These are phyloP conservation scores for Hippolais icterina DNA, from an alignment of 2,113 vertebrate genomes.

Conservation along the genomic window DNA sequence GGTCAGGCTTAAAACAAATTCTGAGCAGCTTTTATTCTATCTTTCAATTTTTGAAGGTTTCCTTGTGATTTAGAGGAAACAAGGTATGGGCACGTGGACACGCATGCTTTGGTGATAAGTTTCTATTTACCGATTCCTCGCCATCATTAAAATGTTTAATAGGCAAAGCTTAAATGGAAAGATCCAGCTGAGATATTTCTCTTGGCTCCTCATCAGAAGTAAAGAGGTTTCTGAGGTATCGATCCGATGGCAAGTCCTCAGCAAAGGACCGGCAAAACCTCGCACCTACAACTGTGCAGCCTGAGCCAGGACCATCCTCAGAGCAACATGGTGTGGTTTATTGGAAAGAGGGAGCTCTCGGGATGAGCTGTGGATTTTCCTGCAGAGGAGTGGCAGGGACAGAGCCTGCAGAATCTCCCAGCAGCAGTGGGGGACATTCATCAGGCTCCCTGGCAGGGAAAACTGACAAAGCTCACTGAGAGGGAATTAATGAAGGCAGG, in stretches of 20 bases:
- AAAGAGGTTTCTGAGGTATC: background rate
- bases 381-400: background rate
- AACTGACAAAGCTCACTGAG: background rate
- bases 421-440: background rate
- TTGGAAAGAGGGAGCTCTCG: background rate
- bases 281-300: fast-evolving
- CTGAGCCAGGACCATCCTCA: background rate
- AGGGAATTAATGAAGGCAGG: background rate
- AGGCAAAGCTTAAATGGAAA: background rate
- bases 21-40: background rate
- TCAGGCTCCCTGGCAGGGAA: background rate
- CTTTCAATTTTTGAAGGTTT: background rate
- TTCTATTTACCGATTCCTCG: background rate
- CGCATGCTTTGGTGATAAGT: fast-evolving
- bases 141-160: background rate
- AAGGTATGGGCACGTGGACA: background rate
- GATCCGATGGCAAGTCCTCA: background rate
- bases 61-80: fast-evolving
- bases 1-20: background rate
- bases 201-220: background rate
- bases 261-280: background rate
- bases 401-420: background rate
- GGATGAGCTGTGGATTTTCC: background rate
- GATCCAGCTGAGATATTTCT: background rate
- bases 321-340: background rate